These are phyloP conservation scores for Mustela lutreola DNA, from an alignment of 2,113 vertebrate genomes.

Conservation along the genomic window DNA sequence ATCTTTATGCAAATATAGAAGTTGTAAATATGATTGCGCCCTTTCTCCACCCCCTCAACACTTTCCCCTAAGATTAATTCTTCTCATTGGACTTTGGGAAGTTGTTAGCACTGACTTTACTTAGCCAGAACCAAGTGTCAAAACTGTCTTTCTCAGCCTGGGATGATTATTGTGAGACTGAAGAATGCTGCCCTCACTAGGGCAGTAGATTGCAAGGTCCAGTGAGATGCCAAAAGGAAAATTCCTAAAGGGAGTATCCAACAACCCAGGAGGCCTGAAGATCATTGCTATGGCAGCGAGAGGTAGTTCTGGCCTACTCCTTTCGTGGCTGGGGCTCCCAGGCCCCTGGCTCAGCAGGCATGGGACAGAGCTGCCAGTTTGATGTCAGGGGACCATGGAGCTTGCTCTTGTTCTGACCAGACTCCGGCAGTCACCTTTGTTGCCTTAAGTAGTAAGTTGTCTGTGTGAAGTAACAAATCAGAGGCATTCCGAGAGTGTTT, in stretches of 20 bases:
- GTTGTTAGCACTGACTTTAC: background rate
- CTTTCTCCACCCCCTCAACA: background rate
- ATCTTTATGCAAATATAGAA: background rate
- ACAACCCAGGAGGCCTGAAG: background rate
- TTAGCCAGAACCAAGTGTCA: background rate
- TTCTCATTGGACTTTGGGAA: background rate
- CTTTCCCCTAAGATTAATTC: background rate
- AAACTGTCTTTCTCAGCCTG: background rate
- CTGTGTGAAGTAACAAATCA: background rate
- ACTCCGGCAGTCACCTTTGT: background rate
- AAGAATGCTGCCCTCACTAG: background rate
- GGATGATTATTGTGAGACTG: background rate
- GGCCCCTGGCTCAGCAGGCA: background rate
- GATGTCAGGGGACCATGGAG: background rate
- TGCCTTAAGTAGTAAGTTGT: constrained; percentile 18
- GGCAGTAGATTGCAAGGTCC: background rate
- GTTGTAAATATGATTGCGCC: background rate
- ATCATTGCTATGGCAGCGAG: constrained; percentile 41
- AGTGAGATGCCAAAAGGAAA: constrained; percentile 59
- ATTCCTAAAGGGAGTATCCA: constrained; percentile 60
- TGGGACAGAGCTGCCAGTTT: background rate
- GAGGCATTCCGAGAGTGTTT: background rate
- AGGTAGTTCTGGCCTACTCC: background rate
- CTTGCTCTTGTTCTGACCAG: constrained; percentile 30
- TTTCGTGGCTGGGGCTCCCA: background rate